Evolutionary conservation across 2,888 invertebrate genomes (phyloP).

Genomic region (Acanthosoma haemorrhoidale): DNA sequence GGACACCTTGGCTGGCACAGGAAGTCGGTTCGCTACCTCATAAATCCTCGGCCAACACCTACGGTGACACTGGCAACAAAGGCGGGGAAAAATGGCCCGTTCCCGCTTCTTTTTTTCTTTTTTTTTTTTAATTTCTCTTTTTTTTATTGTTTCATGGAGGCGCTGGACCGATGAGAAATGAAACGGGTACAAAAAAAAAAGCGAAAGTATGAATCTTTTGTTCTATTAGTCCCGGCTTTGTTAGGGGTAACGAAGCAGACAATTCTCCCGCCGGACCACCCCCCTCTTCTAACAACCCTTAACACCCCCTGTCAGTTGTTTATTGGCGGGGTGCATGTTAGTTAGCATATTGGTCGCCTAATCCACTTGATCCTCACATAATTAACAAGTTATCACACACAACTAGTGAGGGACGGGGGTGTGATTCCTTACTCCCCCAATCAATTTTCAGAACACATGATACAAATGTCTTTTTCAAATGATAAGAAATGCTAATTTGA

Average conservation of each 20-base stretch:
- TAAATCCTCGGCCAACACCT: constrained; percentile 5
- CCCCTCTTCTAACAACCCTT: no score
- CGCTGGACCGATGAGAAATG: constrained; percentile 2
- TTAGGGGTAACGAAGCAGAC: neutral
- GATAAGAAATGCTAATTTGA: no score
- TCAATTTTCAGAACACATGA: no score
- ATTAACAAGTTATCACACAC: no score
- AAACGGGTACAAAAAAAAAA: neutral
- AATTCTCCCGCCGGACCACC: neutral
- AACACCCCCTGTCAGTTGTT: neutral
- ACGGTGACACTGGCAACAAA: neutral
- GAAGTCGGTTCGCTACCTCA: constrained; percentile 4
- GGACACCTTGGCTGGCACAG: neutral
- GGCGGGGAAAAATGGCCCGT: constrained; percentile 1
- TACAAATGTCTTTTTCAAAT: no score
- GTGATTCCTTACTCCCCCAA: no score
- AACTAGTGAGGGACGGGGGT: no score
- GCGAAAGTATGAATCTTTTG: neutral
- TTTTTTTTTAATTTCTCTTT: constrained; percentile 1
- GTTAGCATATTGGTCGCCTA: constrained; percentile 3
- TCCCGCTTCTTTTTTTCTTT: neutral
- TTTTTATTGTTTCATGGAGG: constrained; percentile 7
- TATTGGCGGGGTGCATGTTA: neutral
- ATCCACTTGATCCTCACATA: neutral
- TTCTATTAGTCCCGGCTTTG: neutral